Evolutionary conservation across 2,888 invertebrate genomes (phyloP), one percentile per base, ranked within the genome.

Genomic region (Caenorhabditis sp.): DNA sequence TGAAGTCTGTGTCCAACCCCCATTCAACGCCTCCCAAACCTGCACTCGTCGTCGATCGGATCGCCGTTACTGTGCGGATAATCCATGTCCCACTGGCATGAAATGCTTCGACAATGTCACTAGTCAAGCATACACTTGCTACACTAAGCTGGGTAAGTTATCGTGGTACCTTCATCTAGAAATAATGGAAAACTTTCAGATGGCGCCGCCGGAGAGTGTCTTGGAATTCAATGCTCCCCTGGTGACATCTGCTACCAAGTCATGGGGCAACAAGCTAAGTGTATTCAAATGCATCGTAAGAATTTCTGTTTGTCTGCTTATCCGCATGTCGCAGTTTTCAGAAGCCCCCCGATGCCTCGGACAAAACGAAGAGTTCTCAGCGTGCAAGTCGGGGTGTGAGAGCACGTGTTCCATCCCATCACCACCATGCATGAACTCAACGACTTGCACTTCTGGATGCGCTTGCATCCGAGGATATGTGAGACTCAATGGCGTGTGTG

Each of bases 241-340:
- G 81, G 81, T 47, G 69, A 69, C 26, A 56, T 81, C 56, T 81
- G 81, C 69, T 81, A 70, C 35, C 81, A 81, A 26, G 58, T 47
- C 6, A 54, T 54, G 24, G 75, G 75, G 31, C 69, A 81, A 24
- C 41, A 7, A 2, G 81, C 81, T 10, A 63, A 81, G 16, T 81
- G 81, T 58, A 69, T 77, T 16, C 35, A 26, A 16, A n/a, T 69
- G 7, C 56, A 63, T 28, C 56, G 76, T 77, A 14, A 35, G 68
- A 35, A 6, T 22, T 1, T 24, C 16, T 3, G 8, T n/a, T 22
- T 14, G 16, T 8, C 5, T 22, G 2, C 5, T 12, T 0, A 1
- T 28, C 28, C 16, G 10, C 2, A 56, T 14, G 16, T 0, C 28
- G 10, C 12, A 5, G 16, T 51, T 51, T 54, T 24, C 59, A 69